Evolutionary conservation across 2,113 vertebrate genomes (phyloP), one percentile per base, ranked within the genome.

Genomic region (Callorhinus ursinus): DNA sequence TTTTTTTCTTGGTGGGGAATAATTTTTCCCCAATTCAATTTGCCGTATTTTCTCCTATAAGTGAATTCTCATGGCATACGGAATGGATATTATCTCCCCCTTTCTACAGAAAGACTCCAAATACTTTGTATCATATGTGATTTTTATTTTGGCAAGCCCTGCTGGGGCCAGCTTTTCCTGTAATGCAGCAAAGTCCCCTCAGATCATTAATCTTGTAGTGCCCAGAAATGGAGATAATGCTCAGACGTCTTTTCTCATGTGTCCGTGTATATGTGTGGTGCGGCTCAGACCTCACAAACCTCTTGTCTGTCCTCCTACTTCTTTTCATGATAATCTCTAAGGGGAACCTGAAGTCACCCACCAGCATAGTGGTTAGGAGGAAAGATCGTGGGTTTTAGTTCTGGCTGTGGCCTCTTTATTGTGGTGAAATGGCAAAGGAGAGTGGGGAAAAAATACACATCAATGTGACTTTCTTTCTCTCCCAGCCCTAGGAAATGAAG

Each of bases 61-160:
- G 61, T 84, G 84, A 96, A 95, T 95, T 92, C 65, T 86, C 46
- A 2, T 63, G 80, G 90, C 90, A 85, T 92, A 80, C 93, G 84
- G 57, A 26, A 84, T 88, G 88, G 57, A 90, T 93, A 84, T 87
- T 57, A 92, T 81, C 80, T 71, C n/a, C 84, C 21, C 51, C 4
- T 90, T 63, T 46, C 95, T 55, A 46, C 24, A 93, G 69, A 83
- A 90, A 92, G 80, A 59, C 16, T 86, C 88, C 55, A 93, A 88
- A 92, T 92, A 95, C 87, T 93, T 93, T 33, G 21, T 81, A 69
- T 93, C 92, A 15, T 90, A 65, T 87, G 90, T 96, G 80, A 96
- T 89, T 96, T 96, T 83, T 95, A 93, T 86, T 96, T 89, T 80
- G 67, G 80, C 53, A 49, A 33, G 74, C 71, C 83, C 28, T 81